phyloP scores from a whole-genome alignment of 2,797 vertebrate species.

The Galaxias olidus region DNA sequence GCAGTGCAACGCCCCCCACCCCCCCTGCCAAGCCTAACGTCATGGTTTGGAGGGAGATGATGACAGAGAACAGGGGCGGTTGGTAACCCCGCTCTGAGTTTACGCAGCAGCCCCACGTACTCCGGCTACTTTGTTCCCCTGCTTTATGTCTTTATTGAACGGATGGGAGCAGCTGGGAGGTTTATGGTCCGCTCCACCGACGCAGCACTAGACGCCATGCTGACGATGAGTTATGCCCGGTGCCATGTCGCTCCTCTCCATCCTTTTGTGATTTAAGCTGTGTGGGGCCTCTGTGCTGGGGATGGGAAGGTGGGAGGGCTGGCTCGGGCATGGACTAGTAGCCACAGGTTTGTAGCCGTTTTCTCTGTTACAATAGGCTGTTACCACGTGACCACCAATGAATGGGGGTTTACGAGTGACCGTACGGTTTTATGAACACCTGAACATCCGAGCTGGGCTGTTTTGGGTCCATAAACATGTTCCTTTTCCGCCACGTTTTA shows the following conservation, averaged over 20 bases:
- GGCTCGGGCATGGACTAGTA: not conserved
- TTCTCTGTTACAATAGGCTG: no score
- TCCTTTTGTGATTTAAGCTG: slow-evolving; percentile 23
- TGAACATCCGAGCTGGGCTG: slow-evolving; percentile 24
- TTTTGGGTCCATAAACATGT: not conserved
- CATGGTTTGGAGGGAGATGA: not conserved
- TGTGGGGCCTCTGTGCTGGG: not conserved
- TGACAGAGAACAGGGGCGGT: slow-evolving; percentile 12
- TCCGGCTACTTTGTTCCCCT: slow-evolving; percentile 24
- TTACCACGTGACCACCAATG: no score
- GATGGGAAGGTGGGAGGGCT: not conserved
- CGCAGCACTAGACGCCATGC: slow-evolving; percentile 10
- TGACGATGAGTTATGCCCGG: slow-evolving; percentile 29
- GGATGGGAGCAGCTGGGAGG: slow-evolving; percentile 43
- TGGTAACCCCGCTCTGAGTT: slow-evolving; percentile 14
- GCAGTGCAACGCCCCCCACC: no score
- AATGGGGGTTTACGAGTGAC: no score
- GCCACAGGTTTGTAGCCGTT: no score
- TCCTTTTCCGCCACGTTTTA: no score
- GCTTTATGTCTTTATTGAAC: slow-evolving; percentile 38
- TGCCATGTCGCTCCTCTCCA: slow-evolving; percentile 28
- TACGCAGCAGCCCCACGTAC: slow-evolving; percentile 36
- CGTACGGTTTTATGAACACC: slow-evolving; percentile 38
- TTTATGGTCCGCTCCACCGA: slow-evolving; percentile 39
- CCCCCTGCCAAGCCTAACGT: no score